Conservation (phyloP, 2,113 vertebrate species). For the Labeo catla region DNA sequence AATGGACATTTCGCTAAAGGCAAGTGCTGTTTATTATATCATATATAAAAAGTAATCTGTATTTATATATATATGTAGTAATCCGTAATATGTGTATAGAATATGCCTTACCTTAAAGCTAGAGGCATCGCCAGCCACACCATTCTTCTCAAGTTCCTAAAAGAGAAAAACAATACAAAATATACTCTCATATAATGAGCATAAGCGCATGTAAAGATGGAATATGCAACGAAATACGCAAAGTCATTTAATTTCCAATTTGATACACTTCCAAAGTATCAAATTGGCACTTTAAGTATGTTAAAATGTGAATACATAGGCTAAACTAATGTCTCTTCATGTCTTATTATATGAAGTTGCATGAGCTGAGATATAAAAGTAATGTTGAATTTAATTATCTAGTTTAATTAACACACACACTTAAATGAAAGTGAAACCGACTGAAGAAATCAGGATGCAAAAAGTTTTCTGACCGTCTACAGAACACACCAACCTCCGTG, state of each 20-base stretch:
- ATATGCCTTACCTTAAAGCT: slow-evolving; percentile 68
- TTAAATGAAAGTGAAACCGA: background rate
- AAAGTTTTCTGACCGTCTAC: background rate
- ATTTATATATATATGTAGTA: background rate
- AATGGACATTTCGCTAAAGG: slow-evolving; percentile 64
- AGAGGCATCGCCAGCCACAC: slow-evolving; percentile 47
- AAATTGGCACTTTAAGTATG: background rate
- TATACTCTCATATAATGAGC: background rate
- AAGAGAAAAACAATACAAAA: background rate
- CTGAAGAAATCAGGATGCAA: background rate
- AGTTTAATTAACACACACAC: background rate
- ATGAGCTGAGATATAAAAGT: background rate
- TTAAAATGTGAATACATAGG: background rate
- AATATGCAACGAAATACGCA: background rate
- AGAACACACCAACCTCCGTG: background rate
- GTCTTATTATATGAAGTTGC: background rate
- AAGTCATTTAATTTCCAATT: background rate
- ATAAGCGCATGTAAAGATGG: background rate
- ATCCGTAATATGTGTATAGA: background rate
- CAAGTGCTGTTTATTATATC: slow-evolving; percentile 55
- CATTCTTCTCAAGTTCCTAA: slow-evolving; percentile 14
- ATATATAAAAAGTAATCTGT: background rate
- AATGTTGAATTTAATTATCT: no score
- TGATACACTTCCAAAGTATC: background rate
- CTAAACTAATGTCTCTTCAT: background rate